These are phyloP conservation scores for Actenoides hombroni DNA, from an alignment of 2,113 vertebrate genomes.

Conservation along the genomic window DNA sequence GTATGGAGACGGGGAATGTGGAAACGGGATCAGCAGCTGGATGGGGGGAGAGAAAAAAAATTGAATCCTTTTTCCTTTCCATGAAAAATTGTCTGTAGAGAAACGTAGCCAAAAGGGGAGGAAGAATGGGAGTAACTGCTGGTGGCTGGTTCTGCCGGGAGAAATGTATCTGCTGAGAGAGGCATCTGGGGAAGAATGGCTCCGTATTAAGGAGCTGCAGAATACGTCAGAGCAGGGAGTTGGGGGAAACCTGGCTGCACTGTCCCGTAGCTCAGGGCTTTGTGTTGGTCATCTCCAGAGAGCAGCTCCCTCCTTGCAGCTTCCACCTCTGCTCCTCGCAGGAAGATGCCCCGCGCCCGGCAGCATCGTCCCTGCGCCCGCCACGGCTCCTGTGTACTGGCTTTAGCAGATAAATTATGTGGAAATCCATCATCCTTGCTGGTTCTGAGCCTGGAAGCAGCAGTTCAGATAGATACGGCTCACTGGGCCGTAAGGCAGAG, in stretches of 20 bases:
- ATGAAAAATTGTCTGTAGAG: background rate
- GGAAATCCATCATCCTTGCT: background rate
- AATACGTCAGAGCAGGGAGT: background rate
- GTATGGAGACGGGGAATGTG: background rate
- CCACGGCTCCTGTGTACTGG: background rate
- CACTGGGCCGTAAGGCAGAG: fast-evolving
- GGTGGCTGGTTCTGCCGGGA: background rate
- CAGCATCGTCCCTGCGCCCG: background rate
- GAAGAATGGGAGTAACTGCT: background rate
- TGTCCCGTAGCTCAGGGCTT: background rate
- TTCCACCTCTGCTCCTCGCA: fast-evolving
- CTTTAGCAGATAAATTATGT: background rate
- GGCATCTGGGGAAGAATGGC: background rate
- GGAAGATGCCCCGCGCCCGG: fast-evolving
- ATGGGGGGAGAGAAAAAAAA: background rate
- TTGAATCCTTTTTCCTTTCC: background rate
- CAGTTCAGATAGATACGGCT: background rate
- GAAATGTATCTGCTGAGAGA: background rate
- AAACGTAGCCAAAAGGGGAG: background rate
- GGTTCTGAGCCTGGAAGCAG: background rate
- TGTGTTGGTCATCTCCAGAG: background rate
- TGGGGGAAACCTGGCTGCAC: fast-evolving
- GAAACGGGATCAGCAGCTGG: background rate
- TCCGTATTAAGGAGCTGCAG: background rate
- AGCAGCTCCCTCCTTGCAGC: background rate